Base-by-base conservation (phyloP, 2,888 invertebrate genomes). In the Achlya flavicornis region DNA sequence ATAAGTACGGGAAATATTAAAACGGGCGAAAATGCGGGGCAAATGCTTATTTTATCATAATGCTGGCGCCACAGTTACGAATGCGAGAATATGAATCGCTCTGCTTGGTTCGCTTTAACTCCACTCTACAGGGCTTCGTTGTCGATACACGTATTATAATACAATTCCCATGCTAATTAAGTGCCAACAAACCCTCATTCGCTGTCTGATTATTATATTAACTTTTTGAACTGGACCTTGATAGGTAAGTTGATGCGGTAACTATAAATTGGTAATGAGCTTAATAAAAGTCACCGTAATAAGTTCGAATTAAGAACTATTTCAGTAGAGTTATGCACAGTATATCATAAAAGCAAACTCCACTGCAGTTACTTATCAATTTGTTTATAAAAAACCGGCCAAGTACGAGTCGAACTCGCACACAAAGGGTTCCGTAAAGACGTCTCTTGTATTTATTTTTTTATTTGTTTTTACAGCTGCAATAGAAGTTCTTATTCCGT, bases 51-150 rank as follows among this genome's bases (percentile, higher is more conserved):
- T 10, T 10, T 38, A 59, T 16, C 4, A 58, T 33, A 59, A 59
- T 35, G 38, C 11, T n/a, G 38, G 53, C 53, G 53, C 53, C 35
- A 35, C 35, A 59, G 41, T 60, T 60, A 38, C 41, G 41, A 60
- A 60, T 41, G 19, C 33, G 16, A 12, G 19, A 43, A 60, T 41
- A 19, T 60, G 3, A 43, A 60, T 19, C 59, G 60, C 60, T 19
- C 60, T 26, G 43, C 41, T 60, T 41, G 41, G 41, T 19, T 60
- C n/a, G 60, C 38, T 60, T 60, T 16, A 12, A 41, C 11, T 60
- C 60, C 43, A 41, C 60, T 60, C 43, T 26, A 43, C 38, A 43
- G 14, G 43, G 43, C 38, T 60, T 60, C 41, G 38, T 26, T 41
- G 38, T 41, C 19, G 60, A 41, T 58, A n/a, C 58, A 14, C 58